phyloP scores from a whole-genome alignment of 1,140 invertebrate genomes.

The Octopus bimaculoides region DNA sequence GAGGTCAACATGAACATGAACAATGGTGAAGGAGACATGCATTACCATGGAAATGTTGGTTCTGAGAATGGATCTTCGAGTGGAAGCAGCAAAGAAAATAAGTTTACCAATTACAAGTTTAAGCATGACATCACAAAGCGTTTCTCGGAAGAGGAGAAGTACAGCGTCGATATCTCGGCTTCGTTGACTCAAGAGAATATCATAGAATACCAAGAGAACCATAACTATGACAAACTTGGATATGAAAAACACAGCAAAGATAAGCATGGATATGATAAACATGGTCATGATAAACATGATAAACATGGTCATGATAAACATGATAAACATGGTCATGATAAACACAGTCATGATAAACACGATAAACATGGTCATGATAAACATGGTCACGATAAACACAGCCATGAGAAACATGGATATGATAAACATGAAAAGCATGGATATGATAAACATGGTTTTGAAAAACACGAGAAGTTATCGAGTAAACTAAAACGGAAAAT shows the following conservation, averaged over 20 bases:
- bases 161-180: slow-evolving; percentile 37
- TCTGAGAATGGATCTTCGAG: slow-evolving; percentile 2
- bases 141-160: slow-evolving; percentile 62
- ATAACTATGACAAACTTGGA: neutral
- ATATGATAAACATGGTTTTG: slow-evolving; percentile 24
- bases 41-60: slow-evolving; percentile 20
- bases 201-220: slow-evolving; percentile 15
- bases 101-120: slow-evolving; percentile 75
- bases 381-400: neutral
- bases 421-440: neutral
- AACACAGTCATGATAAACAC: no score
- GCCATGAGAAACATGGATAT: neutral
- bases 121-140: slow-evolving; percentile 91
- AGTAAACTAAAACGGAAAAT: slow-evolving; percentile 26
- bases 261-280: neutral
- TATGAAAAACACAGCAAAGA: neutral
- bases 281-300: neutral
- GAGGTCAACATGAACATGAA: slow-evolving; percentile 23
- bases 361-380: neutral
- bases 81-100: slow-evolving; percentile 18
- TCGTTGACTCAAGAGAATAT: slow-evolving; percentile 14
- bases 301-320: slow-evolving; percentile 1
- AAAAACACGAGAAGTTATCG: slow-evolving; percentile 19
- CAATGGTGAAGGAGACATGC: slow-evolving; percentile 23
- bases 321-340: no score